Conservation (phyloP, 2,888 invertebrate genomes). For the Panopea generosa region DNA sequence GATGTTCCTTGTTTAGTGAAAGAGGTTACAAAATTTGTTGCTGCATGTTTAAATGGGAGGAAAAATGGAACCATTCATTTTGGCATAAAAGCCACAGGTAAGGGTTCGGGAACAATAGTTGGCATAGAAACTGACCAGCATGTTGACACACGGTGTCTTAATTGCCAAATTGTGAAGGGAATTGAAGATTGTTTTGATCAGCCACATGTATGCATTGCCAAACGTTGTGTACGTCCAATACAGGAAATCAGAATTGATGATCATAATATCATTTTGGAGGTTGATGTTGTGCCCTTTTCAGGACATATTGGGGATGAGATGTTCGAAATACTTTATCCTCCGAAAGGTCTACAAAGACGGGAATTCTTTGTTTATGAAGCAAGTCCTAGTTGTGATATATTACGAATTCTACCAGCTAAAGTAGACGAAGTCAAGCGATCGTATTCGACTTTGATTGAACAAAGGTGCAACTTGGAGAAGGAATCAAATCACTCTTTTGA, state of each 20-base stretch:
- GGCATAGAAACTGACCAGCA: conserved; percentile 5
- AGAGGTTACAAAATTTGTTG: conserved; percentile 16
- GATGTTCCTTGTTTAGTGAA: conserved; percentile 2
- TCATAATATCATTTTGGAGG: conserved; percentile 16
- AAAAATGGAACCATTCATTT: conserved; percentile 44
- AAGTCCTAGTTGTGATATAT: background rate
- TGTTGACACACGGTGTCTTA: background rate
- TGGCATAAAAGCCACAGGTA: conserved; percentile 19
- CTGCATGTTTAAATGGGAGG: conserved; percentile 31
- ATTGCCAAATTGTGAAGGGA: conserved; percentile 6
- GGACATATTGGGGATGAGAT: background rate
- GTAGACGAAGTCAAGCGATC: background rate
- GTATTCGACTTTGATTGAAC: background rate
- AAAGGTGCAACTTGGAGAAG: background rate
- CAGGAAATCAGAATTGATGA: conserved; percentile 21
- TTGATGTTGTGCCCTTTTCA: conserved; percentile 28
- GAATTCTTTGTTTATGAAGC: conserved; percentile 10
- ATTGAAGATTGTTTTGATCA: conserved; percentile 10
- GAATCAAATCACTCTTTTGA: background rate
- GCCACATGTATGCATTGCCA: background rate
- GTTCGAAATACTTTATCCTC: conserved; percentile 21
- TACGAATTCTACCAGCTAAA: background rate
- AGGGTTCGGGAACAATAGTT: conserved; percentile 16
- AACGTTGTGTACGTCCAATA: conserved; percentile 23
- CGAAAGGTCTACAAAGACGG: conserved; percentile 22